Percentiles rank a stretch among this genome's conserved stretches.
Conservation (phyloP, 64 coral and sea anemone genomes). For the Actinia equina region DNA sequence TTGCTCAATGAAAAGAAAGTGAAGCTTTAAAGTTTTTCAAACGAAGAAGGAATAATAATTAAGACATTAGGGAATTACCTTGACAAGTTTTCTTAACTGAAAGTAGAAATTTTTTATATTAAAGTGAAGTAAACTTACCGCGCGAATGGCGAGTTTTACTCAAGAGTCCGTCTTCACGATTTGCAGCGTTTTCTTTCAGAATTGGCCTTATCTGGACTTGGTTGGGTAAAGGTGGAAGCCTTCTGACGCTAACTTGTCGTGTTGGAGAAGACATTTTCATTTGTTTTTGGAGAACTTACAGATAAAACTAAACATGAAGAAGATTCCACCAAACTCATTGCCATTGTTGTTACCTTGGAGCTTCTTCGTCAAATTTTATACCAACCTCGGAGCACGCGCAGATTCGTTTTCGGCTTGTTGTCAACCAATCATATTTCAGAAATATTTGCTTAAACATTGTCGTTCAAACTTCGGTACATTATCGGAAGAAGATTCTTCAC, state of each 20-base stretch:
- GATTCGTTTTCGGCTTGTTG: not conserved
- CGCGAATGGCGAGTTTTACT: slow-evolving; percentile 18
- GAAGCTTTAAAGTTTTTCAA: not conserved
- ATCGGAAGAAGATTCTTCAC: not conserved
- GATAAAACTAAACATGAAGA: slow-evolving; percentile 5
- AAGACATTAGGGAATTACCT: not conserved
- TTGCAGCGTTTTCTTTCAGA: slow-evolving; percentile 49
- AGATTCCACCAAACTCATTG: slow-evolving; percentile 12
- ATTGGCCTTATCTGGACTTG: slow-evolving; percentile 46
- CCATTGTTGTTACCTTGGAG: slow-evolving; percentile 31
- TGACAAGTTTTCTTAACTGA: not conserved
- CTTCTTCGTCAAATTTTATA: not conserved
- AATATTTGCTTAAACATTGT: not conserved
- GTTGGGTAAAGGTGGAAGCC: slow-evolving; percentile 89
- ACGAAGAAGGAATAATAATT: not conserved
- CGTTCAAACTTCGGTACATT: not conserved
- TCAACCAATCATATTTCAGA: not conserved
- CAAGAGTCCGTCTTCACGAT: slow-evolving; percentile 16
- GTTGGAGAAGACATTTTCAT: slow-evolving; percentile 91
- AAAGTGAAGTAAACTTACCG: not conserved
- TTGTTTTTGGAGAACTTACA: slow-evolving; percentile 2
- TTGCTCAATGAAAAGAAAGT: not conserved
- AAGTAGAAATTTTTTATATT: not conserved
- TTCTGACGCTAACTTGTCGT: slow-evolving; percentile 86
- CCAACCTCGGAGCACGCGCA: slow-evolving; percentile 27